Base-by-base conservation (phyloP, 2,113 vertebrate genomes). In the Triplophysa dalaica region DNA sequence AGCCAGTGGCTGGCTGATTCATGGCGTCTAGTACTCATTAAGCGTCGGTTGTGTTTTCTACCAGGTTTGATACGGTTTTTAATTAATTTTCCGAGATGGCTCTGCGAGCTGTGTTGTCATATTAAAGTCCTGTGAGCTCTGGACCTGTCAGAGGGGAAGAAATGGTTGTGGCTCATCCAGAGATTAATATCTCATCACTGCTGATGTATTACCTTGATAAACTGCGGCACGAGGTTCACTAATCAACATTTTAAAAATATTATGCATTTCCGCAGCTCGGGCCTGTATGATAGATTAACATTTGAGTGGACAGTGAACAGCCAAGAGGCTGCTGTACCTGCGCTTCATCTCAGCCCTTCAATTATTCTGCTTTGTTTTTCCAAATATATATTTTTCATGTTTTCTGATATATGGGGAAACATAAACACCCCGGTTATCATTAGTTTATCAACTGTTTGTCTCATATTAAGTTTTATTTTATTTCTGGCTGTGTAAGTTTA, bases 181-280 rank as follows among this genome's bases (percentile, higher is more conserved):
- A 54, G 79, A 78, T 78, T 81, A 84, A 81, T 84, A 81, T 78
- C 70, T 63, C 64, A 81, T 67, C 56, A 61, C 56, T 65, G n/a
- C 24, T 78, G 79, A 84, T 84, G 58, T 78, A 78, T 61, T 81
- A 77, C 83, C 54, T 78, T 70, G 79, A 84, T 84, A 84, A 81
- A 81, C 79, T 75, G 75, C 29, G 48, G 70, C 79, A 58, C 45
- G 58, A 64, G 70, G 70, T 65, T 74, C 70, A 81, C 79, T 84
- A 72, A 84, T 81, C 74, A 81, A 84, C 78, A 78, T 83, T 84
- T 67, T 33, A 81, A 75, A 84, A 78, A 75, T 64, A 68, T 84
- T 78, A 78, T 72, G 60, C 69, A 72, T 80, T 80, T 80, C 61
- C 26, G 33, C 58, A 62, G 65, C 61, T 62, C 60, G 54, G 41